Percentiles rank a stretch among this genome's conserved stretches.
These are phyloP conservation scores for Tinea semifulvella DNA, from an alignment of 2,888 invertebrate species.

Conservation along the genomic window DNA sequence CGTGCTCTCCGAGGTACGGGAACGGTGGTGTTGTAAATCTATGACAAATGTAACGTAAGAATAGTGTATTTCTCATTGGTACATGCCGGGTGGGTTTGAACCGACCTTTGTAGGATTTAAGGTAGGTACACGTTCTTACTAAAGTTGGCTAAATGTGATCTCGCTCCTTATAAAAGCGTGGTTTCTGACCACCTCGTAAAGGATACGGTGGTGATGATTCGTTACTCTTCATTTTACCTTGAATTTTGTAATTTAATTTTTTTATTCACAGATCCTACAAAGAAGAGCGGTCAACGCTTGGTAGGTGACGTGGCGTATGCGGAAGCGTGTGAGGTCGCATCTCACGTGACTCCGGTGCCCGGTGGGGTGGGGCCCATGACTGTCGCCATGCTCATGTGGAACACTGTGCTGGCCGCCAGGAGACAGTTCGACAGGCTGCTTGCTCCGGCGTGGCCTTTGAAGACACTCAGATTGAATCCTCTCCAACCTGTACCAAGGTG, in stretches of 20 bases:
- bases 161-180: too few relatives aligned
- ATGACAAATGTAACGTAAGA: too few relatives aligned
- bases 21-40: too few relatives aligned
- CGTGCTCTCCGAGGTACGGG: too few relatives aligned
- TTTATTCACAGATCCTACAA: constrained; percentile 71
- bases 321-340: constrained; percentile 82
- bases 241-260: background rate
- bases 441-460: constrained; percentile 76
- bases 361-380: constrained; percentile 99
- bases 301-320: constrained; percentile 96
- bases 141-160: too few relatives aligned
- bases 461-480: constrained; percentile 70
- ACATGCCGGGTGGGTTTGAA: too few relatives aligned
- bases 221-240: too few relatives aligned
- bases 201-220: too few relatives aligned
- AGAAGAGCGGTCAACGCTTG: constrained; percentile 80
- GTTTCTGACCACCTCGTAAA: too few relatives aligned
- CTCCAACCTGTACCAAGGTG: constrained; percentile 86
- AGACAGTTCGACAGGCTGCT: constrained; percentile 66
- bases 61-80: too few relatives aligned
- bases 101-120: too few relatives aligned
- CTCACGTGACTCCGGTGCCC: constrained; percentile 93
- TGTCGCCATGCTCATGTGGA: constrained; percentile 96
- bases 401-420: constrained; percentile 88
- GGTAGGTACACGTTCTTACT: too few relatives aligned